A percentile compares a stretch with the other conserved stretches of the same genome.
These are phyloP conservation scores for Zaprionus nigranus DNA, from an alignment of 1,140 invertebrate genomes.

Conservation along the genomic window DNA sequence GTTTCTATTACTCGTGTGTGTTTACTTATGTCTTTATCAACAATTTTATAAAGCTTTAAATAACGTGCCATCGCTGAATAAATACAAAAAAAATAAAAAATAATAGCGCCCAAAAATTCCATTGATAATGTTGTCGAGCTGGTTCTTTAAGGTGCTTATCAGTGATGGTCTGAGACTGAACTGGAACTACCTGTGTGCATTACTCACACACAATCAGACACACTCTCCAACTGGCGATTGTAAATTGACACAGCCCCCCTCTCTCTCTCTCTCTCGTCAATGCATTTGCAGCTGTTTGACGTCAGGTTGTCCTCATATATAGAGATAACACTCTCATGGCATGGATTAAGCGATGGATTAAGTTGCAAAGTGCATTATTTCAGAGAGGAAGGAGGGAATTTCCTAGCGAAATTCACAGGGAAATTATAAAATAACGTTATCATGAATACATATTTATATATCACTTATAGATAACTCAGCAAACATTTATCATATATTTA, in stretches of 20 bases:
- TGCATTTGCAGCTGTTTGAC: slow-evolving; percentile 47
- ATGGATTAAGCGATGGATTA: slow-evolving; percentile 31
- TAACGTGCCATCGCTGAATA: slow-evolving; percentile 43
- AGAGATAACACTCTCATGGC: slow-evolving; percentile 47
- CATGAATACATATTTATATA: background rate
- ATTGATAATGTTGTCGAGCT: slow-evolving; percentile 70
- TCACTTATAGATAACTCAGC: background rate
- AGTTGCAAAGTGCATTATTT: too few species aligned
- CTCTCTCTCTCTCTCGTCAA: background rate
- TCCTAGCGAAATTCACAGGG: slow-evolving; percentile 4
- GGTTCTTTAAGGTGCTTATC: slow-evolving; percentile 14
- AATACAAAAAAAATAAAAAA: slow-evolving; percentile 44
- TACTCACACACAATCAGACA: slow-evolving; percentile 50
- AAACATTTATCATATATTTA: background rate
- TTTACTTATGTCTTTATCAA: slow-evolving; percentile 73
- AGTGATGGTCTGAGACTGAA: slow-evolving; percentile 17
- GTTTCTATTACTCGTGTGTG: slow-evolving; percentile 28
- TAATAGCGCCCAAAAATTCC: slow-evolving; percentile 65
- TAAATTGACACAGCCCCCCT: background rate
- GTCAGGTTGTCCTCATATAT: slow-evolving; percentile 51
- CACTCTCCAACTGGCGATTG: slow-evolving; percentile 9
- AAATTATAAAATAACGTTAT: background rate
- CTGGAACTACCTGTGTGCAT: slow-evolving; percentile 46
- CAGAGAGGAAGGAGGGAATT: slow-evolving; percentile 18
- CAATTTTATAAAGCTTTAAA: slow-evolving; percentile 46